Evolutionary conservation across 2,113 vertebrate species (phyloP).

Genomic region (Nerophis lumbriciformis): DNA sequence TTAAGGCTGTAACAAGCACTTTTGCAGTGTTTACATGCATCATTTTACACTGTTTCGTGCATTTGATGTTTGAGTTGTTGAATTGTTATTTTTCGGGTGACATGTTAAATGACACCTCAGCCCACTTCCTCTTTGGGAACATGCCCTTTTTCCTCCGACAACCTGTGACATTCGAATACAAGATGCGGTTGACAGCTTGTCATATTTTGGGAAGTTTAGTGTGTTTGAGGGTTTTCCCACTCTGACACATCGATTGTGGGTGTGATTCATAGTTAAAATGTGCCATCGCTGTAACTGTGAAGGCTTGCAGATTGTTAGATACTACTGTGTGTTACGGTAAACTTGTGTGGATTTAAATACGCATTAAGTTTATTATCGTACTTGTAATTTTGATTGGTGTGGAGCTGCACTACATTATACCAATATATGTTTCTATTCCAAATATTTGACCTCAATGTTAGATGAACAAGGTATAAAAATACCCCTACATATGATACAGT

Average conservation of each 20-base stretch:
- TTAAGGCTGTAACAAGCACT: conserved; percentile 17
- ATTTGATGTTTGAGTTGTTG: conserved; percentile 14
- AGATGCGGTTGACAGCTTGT: conserved; percentile 35
- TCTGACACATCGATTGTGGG: conserved; percentile 34
- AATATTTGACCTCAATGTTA: no score
- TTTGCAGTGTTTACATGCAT: not conserved
- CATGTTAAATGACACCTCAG: conserved; percentile 4
- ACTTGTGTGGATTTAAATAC: no score
- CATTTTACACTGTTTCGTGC: not conserved
- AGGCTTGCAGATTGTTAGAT: not conserved
- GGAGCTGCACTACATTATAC: no score
- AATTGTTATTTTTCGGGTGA: conserved; percentile 9
- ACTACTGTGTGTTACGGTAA: no score
- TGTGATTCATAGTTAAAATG: conserved; percentile 49
- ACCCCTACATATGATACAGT: no score
- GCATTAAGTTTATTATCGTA: no score
- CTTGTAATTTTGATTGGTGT: no score
- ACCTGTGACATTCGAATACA: conserved; percentile 49
- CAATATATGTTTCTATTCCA: no score
- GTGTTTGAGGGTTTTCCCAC: conserved; percentile 53
- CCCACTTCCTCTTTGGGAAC: not conserved
- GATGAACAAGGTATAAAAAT: no score
- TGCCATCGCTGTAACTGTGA: not conserved
- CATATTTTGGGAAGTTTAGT: conserved; percentile 40
- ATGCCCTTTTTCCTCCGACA: conserved; percentile 40